phyloP scores from a whole-genome alignment of 1,140 invertebrate genomes.

The Delia radicum region DNA sequence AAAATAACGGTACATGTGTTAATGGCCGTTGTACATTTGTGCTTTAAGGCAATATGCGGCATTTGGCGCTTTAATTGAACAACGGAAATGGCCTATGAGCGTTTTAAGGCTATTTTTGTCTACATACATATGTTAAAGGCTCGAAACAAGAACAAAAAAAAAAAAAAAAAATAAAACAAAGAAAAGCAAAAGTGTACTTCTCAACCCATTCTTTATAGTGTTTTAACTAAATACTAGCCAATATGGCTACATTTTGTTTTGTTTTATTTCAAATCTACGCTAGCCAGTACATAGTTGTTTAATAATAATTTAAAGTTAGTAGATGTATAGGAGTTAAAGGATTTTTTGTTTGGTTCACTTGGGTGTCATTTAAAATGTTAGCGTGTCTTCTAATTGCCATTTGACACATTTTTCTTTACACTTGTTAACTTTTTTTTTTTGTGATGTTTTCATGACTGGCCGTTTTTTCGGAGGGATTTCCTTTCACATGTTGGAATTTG shows the following conservation, averaged over 20 bases:
- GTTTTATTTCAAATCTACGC: not conserved
- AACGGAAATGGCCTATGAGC: conserved; percentile 21
- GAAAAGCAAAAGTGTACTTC: too few species aligned
- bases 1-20: conserved; percentile 18
- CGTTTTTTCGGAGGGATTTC: not conserved
- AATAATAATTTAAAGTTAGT: not conserved
- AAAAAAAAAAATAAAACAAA: too few species aligned
- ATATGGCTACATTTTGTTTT: not conserved
- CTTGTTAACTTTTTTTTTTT: not conserved
- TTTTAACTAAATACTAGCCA: not conserved
- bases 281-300: not conserved
- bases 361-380: not conserved
- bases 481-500: conserved; percentile 6
- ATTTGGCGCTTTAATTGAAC: not conserved
- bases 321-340: not conserved
- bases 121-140: not conserved
- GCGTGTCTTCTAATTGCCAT: conserved; percentile 14
- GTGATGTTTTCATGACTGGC: not conserved
- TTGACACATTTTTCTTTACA: conserved; percentile 5
- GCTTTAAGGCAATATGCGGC: not conserved
- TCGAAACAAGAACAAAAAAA: too few species aligned
- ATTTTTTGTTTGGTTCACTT: not conserved
- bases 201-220: too few species aligned
- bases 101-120: conserved; percentile 3
- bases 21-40: conserved; percentile 7